Evolutionary conservation across 2,888 invertebrate species (phyloP), one percentile per base, ranked within the genome.

Genomic region (Lasioglossum marginatum): DNA sequence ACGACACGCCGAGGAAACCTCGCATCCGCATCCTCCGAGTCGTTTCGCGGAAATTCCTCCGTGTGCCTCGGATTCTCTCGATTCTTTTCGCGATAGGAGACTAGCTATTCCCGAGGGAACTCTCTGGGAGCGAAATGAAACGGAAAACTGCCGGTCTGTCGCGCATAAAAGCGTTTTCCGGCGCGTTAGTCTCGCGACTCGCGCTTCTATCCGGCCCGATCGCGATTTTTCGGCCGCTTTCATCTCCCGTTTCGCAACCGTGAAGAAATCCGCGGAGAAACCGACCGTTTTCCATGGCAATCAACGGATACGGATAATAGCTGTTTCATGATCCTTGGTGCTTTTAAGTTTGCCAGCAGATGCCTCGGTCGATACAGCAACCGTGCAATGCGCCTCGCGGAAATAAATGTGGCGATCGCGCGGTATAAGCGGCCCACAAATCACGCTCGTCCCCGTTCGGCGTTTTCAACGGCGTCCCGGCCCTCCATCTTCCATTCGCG

Each of bases 391-490:
- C 81, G 27, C n/a, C 4, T 80, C 76, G 66, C 83, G 74, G 82
- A 86, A 86, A 86, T 89, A 89, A 88, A 88, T 89, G 85, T 75
- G 79, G 45, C 89, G 81, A 88, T 89, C 83, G 79, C 79, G 70
- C 79, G 82, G 88, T 84, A 88, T 89, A 89, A 89, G 81, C 86
- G 84, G 23, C 71, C 73, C 81, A 89, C 87, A 89, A 89, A 89
- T 89, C 89, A 89, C 79, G 82, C 77, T 75, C 72, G 82, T 84
- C 83, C 79, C 70, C 85, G 81, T 63, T 66, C 63, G 82, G 66
- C 81, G 76, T 89, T 89, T 89, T 87, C 89, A 87, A 37, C 86
- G 73, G 70, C 74, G 81, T 73, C 40, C 73, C 76, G 45, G 31
- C 74, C 79, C 73, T 87, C 45, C 73, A 75, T 87, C 81, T 83